Conservation (phyloP, 2,797 vertebrate species). For the Lepilemur septentrionalis region DNA sequence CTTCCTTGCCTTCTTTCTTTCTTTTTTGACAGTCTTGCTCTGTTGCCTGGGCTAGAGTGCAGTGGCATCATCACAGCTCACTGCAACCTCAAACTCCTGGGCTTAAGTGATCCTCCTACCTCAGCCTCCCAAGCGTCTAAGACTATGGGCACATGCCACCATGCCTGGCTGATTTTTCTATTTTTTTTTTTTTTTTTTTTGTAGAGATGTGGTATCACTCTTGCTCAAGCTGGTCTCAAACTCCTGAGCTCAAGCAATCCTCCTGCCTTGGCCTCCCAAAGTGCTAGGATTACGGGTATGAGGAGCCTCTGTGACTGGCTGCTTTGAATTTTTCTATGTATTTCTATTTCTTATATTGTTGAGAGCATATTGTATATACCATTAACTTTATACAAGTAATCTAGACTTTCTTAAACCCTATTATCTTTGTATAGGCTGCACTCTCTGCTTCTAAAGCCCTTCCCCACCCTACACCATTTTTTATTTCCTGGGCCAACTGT, state of each 20-base stretch:
- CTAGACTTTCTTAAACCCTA: neutral
- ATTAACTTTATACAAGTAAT: neutral
- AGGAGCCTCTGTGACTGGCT: neutral
- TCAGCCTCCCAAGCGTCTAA: neutral
- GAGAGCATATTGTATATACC: neutral
- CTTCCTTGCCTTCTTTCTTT: neutral
- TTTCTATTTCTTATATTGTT: neutral
- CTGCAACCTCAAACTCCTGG: neutral
- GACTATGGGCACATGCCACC: neutral
- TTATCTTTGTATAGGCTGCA: neutral
- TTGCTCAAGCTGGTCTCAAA: neutral
- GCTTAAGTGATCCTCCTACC: neutral
- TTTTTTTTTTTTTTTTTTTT: neutral
- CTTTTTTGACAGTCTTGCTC: neutral
- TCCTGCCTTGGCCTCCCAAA: neutral
- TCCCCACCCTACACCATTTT: neutral
- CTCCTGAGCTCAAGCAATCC: neutral
- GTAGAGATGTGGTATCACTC: neutral
- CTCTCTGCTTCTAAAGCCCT: neutral
- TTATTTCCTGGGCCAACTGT: neutral
- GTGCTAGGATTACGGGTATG: neutral
- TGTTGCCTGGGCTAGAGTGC: neutral
- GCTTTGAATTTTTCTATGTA: neutral
- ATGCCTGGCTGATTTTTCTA: neutral
- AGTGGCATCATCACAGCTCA: neutral